Conservation (phyloP, 2,888 invertebrate genomes). For the Drosophila paranaensis region DNA sequence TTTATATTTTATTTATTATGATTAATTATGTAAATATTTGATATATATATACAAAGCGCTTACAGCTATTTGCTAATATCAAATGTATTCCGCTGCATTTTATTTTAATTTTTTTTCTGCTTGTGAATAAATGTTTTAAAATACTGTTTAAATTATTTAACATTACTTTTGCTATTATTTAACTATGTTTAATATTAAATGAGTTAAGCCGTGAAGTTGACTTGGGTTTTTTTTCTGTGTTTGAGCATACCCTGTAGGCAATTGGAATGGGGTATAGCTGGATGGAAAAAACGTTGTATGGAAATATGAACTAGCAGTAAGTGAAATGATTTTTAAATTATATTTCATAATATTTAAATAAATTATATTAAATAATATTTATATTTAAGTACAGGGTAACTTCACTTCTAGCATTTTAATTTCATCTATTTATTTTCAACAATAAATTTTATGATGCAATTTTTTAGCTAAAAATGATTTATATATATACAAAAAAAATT, state of each 20-base stretch:
- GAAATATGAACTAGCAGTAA: background rate
- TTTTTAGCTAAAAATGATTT: no score
- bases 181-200: conserved; percentile 2
- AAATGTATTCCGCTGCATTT: conserved; percentile 16
- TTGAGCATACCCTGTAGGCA: conserved; percentile 12
- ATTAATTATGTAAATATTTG: conserved; percentile 20
- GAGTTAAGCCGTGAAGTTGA: background rate
- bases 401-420: no score
- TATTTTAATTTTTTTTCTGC: background rate
- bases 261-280: no score
- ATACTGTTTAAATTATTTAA: conserved; percentile 44
- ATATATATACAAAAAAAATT: background rate
- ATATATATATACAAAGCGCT: conserved; percentile 34
- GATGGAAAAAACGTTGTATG: background rate
- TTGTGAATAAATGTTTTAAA: conserved; percentile 30
- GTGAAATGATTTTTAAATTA: no score
- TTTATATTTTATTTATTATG: conserved; percentile 3
- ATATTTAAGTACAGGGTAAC: no score
- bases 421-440: no score
- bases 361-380: no score
- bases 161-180: conserved; percentile 1
- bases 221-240: background rate
- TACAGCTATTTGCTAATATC: conserved; percentile 22
- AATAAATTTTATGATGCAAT: no score
- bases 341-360: no score